Conservation (phyloP, 2,113 vertebrate species). For the Coracopsis vasa region DNA sequence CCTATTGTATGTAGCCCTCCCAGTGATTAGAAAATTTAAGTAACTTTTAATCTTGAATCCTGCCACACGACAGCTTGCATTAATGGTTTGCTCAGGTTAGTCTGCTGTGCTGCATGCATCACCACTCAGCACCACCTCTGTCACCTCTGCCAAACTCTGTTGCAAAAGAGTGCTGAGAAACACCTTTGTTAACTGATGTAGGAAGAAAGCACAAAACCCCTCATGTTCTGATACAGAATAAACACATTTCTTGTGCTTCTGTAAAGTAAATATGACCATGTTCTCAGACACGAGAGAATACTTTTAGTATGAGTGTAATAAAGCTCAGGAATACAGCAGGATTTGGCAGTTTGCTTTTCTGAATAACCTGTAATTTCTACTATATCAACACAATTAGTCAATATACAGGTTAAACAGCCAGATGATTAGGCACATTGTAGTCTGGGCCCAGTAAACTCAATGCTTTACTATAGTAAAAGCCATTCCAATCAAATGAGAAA, state of each 20-base stretch:
- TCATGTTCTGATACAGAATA: not conserved
- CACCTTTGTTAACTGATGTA: not conserved
- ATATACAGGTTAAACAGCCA: not conserved
- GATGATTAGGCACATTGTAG: not conserved
- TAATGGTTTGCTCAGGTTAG: constrained; percentile 20
- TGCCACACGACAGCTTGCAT: not conserved
- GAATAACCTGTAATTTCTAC: not conserved
- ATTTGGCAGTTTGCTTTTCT: not conserved
- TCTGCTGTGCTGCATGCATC: not conserved
- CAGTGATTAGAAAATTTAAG: constrained; percentile 54
- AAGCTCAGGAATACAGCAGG: not conserved
- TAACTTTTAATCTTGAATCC: constrained; percentile 51
- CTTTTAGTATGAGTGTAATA: not conserved
- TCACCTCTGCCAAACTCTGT: not conserved
- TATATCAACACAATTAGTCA: not conserved
- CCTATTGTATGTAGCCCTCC: not conserved
- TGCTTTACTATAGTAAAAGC: not conserved
- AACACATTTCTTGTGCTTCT: not conserved
- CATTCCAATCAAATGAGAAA: not conserved
- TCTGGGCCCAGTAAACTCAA: not conserved
- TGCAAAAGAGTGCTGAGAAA: not conserved
- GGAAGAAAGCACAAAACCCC: not conserved
- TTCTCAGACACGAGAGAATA: not conserved
- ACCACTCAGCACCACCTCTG: not conserved
- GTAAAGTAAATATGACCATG: not conserved